phyloP scores from a whole-genome alignment of 2,888 invertebrate species.

The Cantharis rufa region DNA sequence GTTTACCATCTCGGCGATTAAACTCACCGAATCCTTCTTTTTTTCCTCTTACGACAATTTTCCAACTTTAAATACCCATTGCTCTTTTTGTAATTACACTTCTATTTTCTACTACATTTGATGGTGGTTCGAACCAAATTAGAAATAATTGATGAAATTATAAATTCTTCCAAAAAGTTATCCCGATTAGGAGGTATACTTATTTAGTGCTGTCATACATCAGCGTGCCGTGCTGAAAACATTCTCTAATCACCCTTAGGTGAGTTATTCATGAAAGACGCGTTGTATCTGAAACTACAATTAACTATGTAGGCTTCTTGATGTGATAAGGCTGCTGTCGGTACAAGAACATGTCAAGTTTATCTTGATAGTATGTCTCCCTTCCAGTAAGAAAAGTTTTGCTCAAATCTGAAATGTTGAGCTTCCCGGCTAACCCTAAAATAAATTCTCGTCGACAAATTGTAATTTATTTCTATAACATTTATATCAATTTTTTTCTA shows the following conservation, averaged over 20 bases:
- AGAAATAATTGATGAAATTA: background rate
- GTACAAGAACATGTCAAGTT: constrained; percentile 2
- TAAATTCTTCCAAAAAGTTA: background rate
- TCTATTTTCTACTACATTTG: background rate
- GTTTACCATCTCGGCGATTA: no score
- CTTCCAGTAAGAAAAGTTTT: background rate
- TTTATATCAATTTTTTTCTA: background rate
- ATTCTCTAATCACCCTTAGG: background rate
- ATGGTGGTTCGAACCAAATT: background rate
- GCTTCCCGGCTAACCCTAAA: background rate
- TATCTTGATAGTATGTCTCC: background rate
- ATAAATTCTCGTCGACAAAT: background rate
- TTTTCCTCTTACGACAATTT: no score
- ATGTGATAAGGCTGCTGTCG: constrained; percentile 10
- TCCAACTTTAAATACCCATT: no score
- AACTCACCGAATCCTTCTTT: no score
- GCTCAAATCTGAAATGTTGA: constrained; percentile 1
- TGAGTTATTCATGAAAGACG: background rate
- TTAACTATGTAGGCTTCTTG: constrained; percentile 8
- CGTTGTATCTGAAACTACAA: constrained; percentile 3
- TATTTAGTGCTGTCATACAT: background rate
- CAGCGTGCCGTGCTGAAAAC: background rate
- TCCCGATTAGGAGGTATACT: background rate
- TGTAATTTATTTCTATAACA: background rate
- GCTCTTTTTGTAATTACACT: no score